Base-by-base conservation (phyloP, 2,797 vertebrate genomes). In the Ciconia nigra region DNA sequence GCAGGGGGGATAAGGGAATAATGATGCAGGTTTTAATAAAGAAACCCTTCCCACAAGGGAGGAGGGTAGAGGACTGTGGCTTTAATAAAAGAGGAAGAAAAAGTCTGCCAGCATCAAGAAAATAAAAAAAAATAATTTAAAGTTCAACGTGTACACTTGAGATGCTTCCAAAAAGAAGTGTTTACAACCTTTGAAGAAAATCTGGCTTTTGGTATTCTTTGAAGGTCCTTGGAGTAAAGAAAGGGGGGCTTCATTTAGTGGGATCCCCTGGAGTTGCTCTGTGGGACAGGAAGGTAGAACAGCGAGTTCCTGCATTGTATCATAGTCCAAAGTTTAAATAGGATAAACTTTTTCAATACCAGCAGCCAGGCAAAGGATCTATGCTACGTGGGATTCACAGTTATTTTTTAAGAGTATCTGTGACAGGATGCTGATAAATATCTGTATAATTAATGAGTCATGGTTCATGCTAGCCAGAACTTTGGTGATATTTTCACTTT, bases 361-460 rank as follows among this genome's bases (percentile, higher is more conserved):
- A 51, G 67, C 44, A 89, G 41, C 51, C 59, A 83, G 55, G 63
- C 25, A 42, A 71, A 80, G 72, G 29, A 58, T 73, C 57, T 61
- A 2, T 87, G 49, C 54, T 84, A 15, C 35, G 29, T 3, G 13
- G 21, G 7, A 85, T 77, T 85, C 74, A 44, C 18, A 61, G 65
- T 49, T 77, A 39, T 54, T 94, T 84, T 90, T 70, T 71, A 42
- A 80, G 54, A 79, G n/a, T 77, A 63, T 78, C 89, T 79, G 5
- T 84, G 87, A 80, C 93, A 96, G 94, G 84, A 89, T 90, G 83
- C 90, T 94, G 93, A 95, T 96, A 92, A 93, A 83, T 95, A 94
- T 83, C 89, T 61, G 41, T 90, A 29, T 95, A 92, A 89, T 94
- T 96, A 92, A 89, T 91, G 91, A 97, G 63, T 94, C 86, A 39